These are phyloP conservation scores for Syncerus caffer DNA, from an alignment of 2,797 vertebrate species.

Conservation along the genomic window DNA sequence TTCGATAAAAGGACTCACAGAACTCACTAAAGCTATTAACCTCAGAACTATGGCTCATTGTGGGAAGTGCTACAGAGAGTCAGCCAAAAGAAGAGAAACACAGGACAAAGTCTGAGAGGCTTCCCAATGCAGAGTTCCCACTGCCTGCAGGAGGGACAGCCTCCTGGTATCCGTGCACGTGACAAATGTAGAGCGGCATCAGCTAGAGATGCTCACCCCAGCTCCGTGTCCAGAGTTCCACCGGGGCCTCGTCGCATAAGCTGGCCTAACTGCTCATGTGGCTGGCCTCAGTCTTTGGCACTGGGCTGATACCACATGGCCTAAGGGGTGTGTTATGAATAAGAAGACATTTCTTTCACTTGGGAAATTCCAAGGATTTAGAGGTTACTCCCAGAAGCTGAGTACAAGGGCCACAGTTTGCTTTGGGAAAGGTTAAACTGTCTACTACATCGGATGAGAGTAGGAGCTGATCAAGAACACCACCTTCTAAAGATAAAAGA, in stretches of 20 bases:
- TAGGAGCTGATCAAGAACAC: background rate
- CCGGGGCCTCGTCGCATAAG: background rate
- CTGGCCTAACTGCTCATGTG: background rate
- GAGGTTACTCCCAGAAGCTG: background rate
- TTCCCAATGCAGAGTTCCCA: background rate
- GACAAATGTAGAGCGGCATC: background rate
- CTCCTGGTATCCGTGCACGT: background rate
- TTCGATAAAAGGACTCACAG: background rate
- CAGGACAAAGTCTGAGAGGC: background rate
- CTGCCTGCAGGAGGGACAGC: background rate
- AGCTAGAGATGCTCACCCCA: background rate
- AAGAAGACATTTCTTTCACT: background rate
- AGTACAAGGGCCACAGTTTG: background rate
- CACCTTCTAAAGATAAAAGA: background rate
- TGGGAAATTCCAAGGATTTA: background rate
- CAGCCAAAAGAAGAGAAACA: background rate
- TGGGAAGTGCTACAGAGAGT: background rate
- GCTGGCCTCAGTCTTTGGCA: background rate
- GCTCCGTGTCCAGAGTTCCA: background rate
- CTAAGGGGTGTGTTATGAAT: background rate
- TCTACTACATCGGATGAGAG: background rate
- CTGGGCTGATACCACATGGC: background rate
- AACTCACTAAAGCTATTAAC: background rate
- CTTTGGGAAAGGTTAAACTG: background rate
- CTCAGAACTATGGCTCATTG: background rate